A percentile compares a stretch with the other conserved stretches of the same genome.
These are phyloP conservation scores for Drosophila carrolli DNA, from an alignment of 1,140 invertebrate species.

Conservation along the genomic window DNA sequence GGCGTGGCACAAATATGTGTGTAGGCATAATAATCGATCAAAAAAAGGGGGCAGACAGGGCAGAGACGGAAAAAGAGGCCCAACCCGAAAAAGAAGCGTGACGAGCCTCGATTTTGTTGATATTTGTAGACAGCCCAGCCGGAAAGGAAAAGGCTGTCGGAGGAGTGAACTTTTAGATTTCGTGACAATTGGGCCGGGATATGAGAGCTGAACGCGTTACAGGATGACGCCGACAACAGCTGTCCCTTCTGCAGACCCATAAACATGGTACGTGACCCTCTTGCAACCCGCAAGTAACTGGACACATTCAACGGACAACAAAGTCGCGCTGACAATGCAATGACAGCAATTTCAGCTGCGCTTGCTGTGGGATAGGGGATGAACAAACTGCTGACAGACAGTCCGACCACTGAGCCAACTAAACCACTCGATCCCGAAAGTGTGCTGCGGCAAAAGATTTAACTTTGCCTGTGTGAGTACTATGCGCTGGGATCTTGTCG, in stretches of 20 bases:
- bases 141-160: slow-evolving; percentile 1
- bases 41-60: slow-evolving; percentile 36
- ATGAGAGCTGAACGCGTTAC: slow-evolving; percentile 61
- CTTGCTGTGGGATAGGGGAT: not conserved
- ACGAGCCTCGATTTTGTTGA: slow-evolving; percentile 58
- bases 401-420: slow-evolving; percentile 7
- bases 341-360: slow-evolving; percentile 32
- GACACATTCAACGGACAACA: slow-evolving; percentile 34
- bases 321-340: slow-evolving; percentile 39
- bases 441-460: slow-evolving; percentile 10
- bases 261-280: slow-evolving; percentile 24
- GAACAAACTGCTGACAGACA: slow-evolving; percentile 5
- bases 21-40: slow-evolving; percentile 65
- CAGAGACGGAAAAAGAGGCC: not conserved
- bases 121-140: slow-evolving; percentile 55
- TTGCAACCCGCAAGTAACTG: not conserved
- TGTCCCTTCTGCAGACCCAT: not conserved
- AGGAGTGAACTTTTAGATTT: slow-evolving; percentile 36
- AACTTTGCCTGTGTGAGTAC: not conserved
- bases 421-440: slow-evolving; percentile 27
- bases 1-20: slow-evolving; percentile 28
- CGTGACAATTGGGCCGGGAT: slow-evolving; percentile 66
- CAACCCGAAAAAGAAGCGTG: slow-evolving; percentile 29
- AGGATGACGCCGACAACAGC: slow-evolving; percentile 12
- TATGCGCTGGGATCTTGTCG: not conserved